Percentiles rank a stretch among this genome's conserved stretches.
Evolutionary conservation across 1,140 invertebrate species (phyloP).

Genomic region (Schlechtendalia chinensis): DNA sequence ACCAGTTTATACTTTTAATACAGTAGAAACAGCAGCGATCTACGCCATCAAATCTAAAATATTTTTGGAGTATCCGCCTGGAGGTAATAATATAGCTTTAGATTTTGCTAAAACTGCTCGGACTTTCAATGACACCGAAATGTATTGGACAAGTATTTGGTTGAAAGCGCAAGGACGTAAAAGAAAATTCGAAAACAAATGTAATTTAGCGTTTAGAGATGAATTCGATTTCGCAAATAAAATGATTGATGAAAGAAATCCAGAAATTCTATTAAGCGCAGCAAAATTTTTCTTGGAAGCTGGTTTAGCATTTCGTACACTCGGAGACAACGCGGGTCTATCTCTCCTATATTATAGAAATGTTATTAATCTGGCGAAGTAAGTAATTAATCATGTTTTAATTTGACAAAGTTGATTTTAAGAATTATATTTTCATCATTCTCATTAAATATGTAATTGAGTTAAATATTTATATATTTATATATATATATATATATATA

Average conservation of each 20-base stretch:
- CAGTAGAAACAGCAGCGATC: background rate
- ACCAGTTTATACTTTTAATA: slow-evolving; percentile 11
- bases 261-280: background rate
- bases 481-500: too few species aligned
- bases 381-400: background rate
- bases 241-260: background rate
- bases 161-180: slow-evolving; percentile 9
- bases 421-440: too few species aligned
- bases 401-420: too few species aligned
- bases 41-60: slow-evolving; percentile 6
- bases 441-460: too few species aligned
- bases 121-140: slow-evolving; percentile 15
- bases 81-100: background rate
- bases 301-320: background rate
- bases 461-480: too few species aligned
- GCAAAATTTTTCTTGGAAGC: background rate
- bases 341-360: background rate
- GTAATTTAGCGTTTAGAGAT: slow-evolving; percentile 14
- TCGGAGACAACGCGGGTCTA: background rate
- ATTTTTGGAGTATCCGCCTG: slow-evolving; percentile 12
- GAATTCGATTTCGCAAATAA: slow-evolving; percentile 19
- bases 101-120: background rate
- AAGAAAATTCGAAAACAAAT: slow-evolving; percentile 7
- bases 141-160: slow-evolving; percentile 17
- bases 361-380: background rate